phyloP scores from a whole-genome alignment of 2,113 vertebrate genomes.

The Carassius auratus region DNA sequence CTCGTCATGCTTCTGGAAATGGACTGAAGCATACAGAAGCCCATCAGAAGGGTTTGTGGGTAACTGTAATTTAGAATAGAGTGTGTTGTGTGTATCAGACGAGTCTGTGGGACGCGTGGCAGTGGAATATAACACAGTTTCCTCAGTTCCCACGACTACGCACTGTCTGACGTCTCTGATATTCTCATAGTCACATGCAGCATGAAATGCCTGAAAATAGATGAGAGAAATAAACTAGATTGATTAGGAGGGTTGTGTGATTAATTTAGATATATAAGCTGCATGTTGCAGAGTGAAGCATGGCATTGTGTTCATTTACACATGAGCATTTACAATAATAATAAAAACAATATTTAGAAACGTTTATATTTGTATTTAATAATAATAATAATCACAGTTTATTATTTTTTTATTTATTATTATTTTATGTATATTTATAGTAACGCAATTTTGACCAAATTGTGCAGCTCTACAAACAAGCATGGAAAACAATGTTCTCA shows the following conservation, averaged over 20 bases:
- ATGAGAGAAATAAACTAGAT: neutral
- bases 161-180: neutral
- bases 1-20: neutral
- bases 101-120: neutral
- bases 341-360: too few species aligned
- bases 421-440: too few species aligned
- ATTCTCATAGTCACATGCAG: conserved; percentile 19
- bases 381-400: too few species aligned
- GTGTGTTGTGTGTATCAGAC: neutral
- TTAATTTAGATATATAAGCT: too few species aligned
- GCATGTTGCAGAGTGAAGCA: too few species aligned
- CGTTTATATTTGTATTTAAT: too few species aligned
- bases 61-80: neutral
- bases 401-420: too few species aligned
- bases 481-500: too few species aligned
- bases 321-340: too few species aligned
- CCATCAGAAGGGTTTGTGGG: conserved; percentile 1
- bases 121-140: neutral
- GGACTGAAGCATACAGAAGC: neutral
- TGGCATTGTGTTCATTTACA: too few species aligned
- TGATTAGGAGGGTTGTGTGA: neutral
- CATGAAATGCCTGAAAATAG: neutral
- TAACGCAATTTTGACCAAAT: too few species aligned
- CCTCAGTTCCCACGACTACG: neutral
- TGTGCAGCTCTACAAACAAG: too few species aligned